Percentiles rank a stretch among this genome's conserved stretches.
Conservation (phyloP, 92 coral and sea anemone genomes). For the Zoanthus sansibaricus region DNA sequence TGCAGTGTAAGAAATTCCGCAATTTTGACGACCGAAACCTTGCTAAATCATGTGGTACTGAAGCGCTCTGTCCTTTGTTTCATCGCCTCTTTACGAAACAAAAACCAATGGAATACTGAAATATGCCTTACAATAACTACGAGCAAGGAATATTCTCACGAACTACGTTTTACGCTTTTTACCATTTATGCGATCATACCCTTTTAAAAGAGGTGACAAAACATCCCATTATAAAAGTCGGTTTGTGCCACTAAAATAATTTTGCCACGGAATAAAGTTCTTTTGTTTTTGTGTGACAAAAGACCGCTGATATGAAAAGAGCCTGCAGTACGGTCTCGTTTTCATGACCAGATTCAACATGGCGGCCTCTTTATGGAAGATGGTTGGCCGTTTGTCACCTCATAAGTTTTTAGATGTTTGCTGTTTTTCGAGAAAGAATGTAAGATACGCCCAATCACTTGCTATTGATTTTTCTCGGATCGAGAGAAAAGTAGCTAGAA, state of each 20-base stretch:
- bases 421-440: background rate
- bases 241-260: background rate
- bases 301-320: constrained; percentile 61
- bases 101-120: background rate
- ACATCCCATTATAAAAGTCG: background rate
- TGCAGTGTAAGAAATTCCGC: background rate
- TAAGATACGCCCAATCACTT: background rate
- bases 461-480: background rate
- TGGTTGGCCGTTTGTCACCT: constrained; percentile 16
- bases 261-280: constrained; percentile 22
- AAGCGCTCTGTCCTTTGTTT: constrained; percentile 21
- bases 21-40: constrained; percentile 5
- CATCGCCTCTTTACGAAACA: background rate
- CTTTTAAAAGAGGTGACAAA: background rate
- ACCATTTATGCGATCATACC: background rate
- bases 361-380: constrained; percentile 27
- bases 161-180: background rate
- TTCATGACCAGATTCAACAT: constrained; percentile 48
- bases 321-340: constrained; percentile 74
- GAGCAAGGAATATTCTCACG: background rate
- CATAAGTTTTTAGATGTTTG: constrained; percentile 19
- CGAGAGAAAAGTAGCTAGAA: background rate
- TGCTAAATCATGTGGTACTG: constrained; percentile 23
- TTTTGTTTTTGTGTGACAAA: constrained; percentile 54
- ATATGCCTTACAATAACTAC: background rate